Conservation (phyloP, 2,888 invertebrate genomes). For the Spodoptera exigua region DNA sequence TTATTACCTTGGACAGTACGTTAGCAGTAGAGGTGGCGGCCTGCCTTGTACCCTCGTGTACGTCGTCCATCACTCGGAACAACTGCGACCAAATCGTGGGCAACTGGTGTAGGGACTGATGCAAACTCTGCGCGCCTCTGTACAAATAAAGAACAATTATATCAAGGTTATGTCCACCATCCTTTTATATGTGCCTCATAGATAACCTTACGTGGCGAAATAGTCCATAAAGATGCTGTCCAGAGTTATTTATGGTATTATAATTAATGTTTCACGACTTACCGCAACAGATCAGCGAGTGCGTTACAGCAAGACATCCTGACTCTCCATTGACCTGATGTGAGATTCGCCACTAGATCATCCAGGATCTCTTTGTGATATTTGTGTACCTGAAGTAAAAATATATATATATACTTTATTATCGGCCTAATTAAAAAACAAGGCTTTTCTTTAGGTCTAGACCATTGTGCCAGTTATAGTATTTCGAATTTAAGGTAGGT, state of each 20-base stretch:
- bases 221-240: too few relatives aligned
- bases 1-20: slow-evolving; percentile 92
- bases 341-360: slow-evolving; percentile 94
- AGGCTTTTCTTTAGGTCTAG: too few relatives aligned
- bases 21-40: slow-evolving; percentile 93
- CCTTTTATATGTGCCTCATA: too few relatives aligned
- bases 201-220: too few relatives aligned
- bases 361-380: slow-evolving; percentile 94
- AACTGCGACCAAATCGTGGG: slow-evolving; percentile 94
- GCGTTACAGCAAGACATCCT: slow-evolving; percentile 97
- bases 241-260: too few relatives aligned
- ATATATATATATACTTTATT: too few relatives aligned
- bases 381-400: slow-evolving; percentile 91
- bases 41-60: slow-evolving; percentile 95
- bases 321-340: slow-evolving; percentile 95
- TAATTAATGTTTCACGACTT: slow-evolving; percentile 57
- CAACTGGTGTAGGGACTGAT: slow-evolving; percentile 79
- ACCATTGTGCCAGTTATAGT: too few relatives aligned
- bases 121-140: slow-evolving; percentile 80
- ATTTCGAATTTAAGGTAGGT: too few relatives aligned
- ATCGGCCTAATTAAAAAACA: too few relatives aligned
- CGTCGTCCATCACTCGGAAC: slow-evolving; percentile 98
- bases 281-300: slow-evolving; percentile 94
- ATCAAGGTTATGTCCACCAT: too few relatives aligned
- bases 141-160: background rate